Base-by-base conservation (phyloP, 2,113 vertebrate species). In the Xiphophorus maculatus region DNA sequence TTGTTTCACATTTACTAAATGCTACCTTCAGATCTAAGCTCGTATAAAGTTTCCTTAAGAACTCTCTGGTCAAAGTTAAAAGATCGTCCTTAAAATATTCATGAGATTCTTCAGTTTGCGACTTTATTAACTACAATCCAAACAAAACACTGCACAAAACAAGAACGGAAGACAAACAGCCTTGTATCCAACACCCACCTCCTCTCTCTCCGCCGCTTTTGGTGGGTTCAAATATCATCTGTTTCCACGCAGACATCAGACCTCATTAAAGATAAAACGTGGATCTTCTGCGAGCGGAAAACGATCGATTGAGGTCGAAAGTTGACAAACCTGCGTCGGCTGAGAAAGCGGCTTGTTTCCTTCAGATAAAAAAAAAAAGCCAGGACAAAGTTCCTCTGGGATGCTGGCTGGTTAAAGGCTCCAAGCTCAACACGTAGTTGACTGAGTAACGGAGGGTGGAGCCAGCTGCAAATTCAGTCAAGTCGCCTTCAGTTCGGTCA, bases 351-450 rank as follows among this genome's bases (percentile, higher is more conserved):
- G 66, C 8, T 28, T 40, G 69, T 64, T 65, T 84, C 58, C 42
- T 77, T 37, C 71, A 67, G 63, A 82, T 74, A 35, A 71, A 60
- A 35, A 35, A 33, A 33, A 33, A 35, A 35, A 69, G 48, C 51
- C 77, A 65, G 79, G 70, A 74, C 15, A 35, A 73, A 79, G 63
- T 70, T 63, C 74, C 60, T 63, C 44, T 80, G 69, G 77, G 88
- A 89, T 91, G 86, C 87, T 87, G 27, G 84, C 62, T 69, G 68
- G 65, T 84, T 85, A 65, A 71, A 81, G 76, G 77, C 77, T 66
- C 66, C 80, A 76, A 90, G 76, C 77, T 69, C 27, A 80, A 91
- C 92, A 91, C 92, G 92, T 85, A 87, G 80, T n/a, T 48, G 80
- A 40, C 66, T 72, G 83, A 87, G 19, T 67, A 83, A 84, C 66